phyloP scores from a whole-genome alignment of 2,113 vertebrate species.

The Mirza zaza region DNA sequence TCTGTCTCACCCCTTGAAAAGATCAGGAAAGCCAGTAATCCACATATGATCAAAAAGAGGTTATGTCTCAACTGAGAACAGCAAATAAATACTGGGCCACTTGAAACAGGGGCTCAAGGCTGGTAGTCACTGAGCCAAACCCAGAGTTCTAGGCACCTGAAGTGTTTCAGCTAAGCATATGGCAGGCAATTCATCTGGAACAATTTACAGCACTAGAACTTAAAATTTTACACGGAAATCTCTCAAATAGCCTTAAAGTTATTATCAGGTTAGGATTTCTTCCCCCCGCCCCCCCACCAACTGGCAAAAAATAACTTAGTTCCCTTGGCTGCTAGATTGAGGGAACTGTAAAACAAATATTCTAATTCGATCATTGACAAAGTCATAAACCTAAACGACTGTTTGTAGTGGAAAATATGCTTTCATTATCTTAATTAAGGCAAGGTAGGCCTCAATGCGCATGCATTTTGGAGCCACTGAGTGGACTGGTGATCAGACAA shows the following conservation, averaged over 20 bases:
- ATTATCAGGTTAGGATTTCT: not conserved
- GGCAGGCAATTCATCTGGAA: not conserved
- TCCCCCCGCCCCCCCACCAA: not conserved
- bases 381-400: slow-evolving; percentile 81
- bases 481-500: slow-evolving; percentile 77
- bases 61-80: not conserved
- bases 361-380: slow-evolving; percentile 74
- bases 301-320: not conserved
- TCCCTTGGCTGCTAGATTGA: not conserved
- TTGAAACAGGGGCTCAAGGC: not conserved
- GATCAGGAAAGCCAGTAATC: not conserved
- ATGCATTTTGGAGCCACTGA: slow-evolving; percentile 72
- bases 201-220: not conserved
- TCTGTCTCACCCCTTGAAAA: not conserved
- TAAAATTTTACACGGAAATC: rapidly evolving
- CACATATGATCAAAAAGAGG: not conserved
- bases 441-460: slow-evolving; percentile 63
- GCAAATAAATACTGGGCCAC: not conserved
- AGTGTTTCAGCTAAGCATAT: rapidly evolving
- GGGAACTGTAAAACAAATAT: slow-evolving; percentile 77
- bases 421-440: slow-evolving; percentile 83
- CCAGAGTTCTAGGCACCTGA: not conserved
- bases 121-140: not conserved
- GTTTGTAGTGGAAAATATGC: slow-evolving; percentile 78
- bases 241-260: not conserved